A percentile compares a stretch with the other conserved stretches of the same genome.
Evolutionary conservation across 2,888 invertebrate genomes (phyloP).

Genomic region (Tachystola acroxantha): DNA sequence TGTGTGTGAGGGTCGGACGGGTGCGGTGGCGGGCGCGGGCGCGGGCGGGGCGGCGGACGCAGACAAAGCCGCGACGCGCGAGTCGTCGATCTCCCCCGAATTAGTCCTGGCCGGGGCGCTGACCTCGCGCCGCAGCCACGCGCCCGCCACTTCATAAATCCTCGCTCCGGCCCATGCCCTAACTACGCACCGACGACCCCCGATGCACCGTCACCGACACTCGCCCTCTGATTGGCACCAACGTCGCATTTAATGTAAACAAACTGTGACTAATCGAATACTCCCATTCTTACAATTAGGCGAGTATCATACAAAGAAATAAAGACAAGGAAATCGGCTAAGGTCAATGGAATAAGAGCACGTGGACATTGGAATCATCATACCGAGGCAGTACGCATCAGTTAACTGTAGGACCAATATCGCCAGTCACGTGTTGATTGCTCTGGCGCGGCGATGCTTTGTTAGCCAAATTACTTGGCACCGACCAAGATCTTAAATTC

Average conservation of each 20-base stretch:
- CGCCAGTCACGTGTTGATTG: constrained; percentile 24
- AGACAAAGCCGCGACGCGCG: constrained; percentile 66
- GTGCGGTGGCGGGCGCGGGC: constrained; percentile 24
- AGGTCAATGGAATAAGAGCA: constrained; percentile 45
- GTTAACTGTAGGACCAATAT: neutral
- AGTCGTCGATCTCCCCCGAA: constrained; percentile 76
- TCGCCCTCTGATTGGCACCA: constrained; percentile 6
- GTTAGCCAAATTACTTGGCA: constrained; percentile 1
- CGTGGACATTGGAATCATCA: constrained; percentile 26
- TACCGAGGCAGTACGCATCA: constrained; percentile 18
- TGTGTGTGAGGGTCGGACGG: constrained; percentile 23
- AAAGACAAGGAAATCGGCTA: constrained; percentile 31
- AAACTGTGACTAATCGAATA: constrained; percentile 22
- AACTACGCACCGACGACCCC: constrained; percentile 11
- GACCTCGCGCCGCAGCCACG: constrained; percentile 48
- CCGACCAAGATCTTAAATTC: constrained; percentile 7
- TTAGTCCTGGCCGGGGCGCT: constrained; percentile 76
- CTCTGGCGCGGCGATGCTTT: no score
- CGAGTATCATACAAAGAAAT: constrained; percentile 28
- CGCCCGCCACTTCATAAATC: constrained; percentile 18
- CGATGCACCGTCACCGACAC: constrained; percentile 1
- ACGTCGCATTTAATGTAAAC: constrained; percentile 16
- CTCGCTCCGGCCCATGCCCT: constrained; percentile 12
- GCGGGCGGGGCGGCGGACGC: constrained; percentile 45
- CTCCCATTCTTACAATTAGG: constrained; percentile 21